Evolutionary conservation across 2,888 invertebrate genomes (phyloP), one percentile per base, ranked within the genome.

Genomic region (Calephelis perditalis): DNA sequence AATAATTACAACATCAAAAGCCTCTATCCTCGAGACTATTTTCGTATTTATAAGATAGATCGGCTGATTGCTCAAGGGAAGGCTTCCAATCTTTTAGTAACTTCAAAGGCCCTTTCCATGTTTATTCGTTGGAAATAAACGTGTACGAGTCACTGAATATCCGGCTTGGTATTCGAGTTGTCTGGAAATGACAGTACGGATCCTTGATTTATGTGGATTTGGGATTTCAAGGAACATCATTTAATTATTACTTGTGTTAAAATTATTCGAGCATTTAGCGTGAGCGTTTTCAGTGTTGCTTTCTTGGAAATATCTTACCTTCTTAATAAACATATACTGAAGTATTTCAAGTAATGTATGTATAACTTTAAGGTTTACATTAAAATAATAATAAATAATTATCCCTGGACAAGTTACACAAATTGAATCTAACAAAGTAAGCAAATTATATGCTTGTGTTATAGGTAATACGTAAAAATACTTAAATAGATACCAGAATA

Each of bases 111-210:
- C 52, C 62, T 59, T 49, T 56, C 56, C 56, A 60, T 71, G 68
- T 69, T 70, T 66, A 70, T 68, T 70, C 63, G 62, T 60, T 66
- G 68, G 72, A 71, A 71, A 68, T 70, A 71, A 70, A 66, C 69
- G 63, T 63, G 65, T 66, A 57, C 71, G 68, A 70, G 62, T 67
- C 73, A 70, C 55, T 73, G 73, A 69, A 66, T 70, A 56, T 60
- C 55, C 35, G 54, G 9, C 52, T 7, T 35, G 52, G 26, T 52
- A 35, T 35, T 52, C 35, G 52, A 52, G 35, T 52, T 35, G 35
- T 52, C 52, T 52, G 52, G 52, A 52, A 52, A 52, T 52, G 52
- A 52, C 52, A 52, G 52, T 26, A 52, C 35, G 11, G 35, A 52
- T 52, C 35, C 52, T 11, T 52, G 52, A 52, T 52, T 52, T 52